Base-by-base conservation (phyloP, 2,888 invertebrate species). In the Lampropteryx suffumata region DNA sequence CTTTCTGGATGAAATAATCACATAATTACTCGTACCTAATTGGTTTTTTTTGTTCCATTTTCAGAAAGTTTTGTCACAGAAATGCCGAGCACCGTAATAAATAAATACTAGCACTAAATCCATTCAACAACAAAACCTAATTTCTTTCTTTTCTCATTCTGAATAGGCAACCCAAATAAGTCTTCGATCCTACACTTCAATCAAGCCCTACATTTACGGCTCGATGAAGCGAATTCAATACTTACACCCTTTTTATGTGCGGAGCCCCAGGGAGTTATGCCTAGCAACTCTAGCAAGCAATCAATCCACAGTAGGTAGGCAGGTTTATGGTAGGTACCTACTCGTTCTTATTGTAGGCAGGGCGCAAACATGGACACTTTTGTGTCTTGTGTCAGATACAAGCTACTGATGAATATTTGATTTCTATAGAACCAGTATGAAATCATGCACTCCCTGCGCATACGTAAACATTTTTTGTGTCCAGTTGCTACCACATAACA, bases 281-380 rank as follows among this genome's bases (percentile, higher is more conserved):
- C 43, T 40, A 52, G 37, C 43, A 52, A 52, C 43, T n/a, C n/a
- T n/a, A n/a, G n/a, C n/a, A n/a, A n/a, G n/a, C 44, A 53, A 44
- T 32, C 17, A 12, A 17, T 21, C 24, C 24, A 24, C 7, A 7
- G 24, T 24, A 24, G 24, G 30, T 37, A 40, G 44, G 29, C 28
- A 40, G 44, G 29, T 34, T 33, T 45, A 45, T 39, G 14, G n/a
- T n/a, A n/a, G n/a, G n/a, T n/a, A n/a, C n/a, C n/a, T 34, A 50
- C 28, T 36, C 33, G 14, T 8, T 21, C 37, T 33, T 33, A 36
- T 32, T 30, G 36, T 12, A 36, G 11, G 36, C 8, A 28, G 28
- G 14, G 14, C 14, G 14, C 28, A 39, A 12, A 13, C n/a, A n/a
- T n/a, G n/a, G n/a, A n/a, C n/a, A n/a, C n/a, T n/a, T n/a, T n/a